Conservation (phyloP, 2,888 invertebrate genomes). For the Oligia fasciuncula region DNA sequence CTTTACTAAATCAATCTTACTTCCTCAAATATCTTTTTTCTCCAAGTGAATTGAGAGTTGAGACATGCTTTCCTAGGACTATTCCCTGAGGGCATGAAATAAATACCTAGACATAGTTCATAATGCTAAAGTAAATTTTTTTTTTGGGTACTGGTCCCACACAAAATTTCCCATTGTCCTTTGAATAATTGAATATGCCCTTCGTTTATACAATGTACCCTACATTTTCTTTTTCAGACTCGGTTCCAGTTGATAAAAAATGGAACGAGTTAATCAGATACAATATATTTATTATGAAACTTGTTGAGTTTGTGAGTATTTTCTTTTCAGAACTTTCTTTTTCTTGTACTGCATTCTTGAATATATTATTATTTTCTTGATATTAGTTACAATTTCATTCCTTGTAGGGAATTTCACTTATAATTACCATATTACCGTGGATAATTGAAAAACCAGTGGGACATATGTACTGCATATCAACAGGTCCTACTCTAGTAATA, state of each 20-base stretch:
- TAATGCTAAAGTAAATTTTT: too few species aligned
- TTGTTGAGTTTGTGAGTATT: conserved; percentile 87
- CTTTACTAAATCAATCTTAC: too few species aligned
- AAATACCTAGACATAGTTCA: too few species aligned
- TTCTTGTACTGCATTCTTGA: conserved; percentile 39
- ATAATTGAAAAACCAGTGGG: conserved; percentile 80
- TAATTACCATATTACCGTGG: conserved; percentile 79
- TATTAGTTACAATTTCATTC: conserved; percentile 66
- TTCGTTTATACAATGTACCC: neutral
- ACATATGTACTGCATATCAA: conserved; percentile 88
- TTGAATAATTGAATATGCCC: neutral
- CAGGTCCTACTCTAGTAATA: conserved; percentile 85
- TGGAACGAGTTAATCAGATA: conserved; percentile 86
- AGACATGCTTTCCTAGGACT: too few species aligned
- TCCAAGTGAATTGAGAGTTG: too few species aligned
- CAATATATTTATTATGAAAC: conserved; percentile 87
- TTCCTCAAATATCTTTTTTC: too few species aligned
- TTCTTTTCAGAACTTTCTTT: conserved; percentile 1
- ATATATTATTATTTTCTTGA: conserved; percentile 44
- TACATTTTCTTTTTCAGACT: conserved; percentile 75
- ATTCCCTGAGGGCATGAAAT: too few species aligned
- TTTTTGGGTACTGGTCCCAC: too few species aligned
- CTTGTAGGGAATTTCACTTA: conserved; percentile 82
- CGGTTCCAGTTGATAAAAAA: conserved; percentile 87
- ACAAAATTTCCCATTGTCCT: neutral